Evolutionary conservation across 2,113 vertebrate species (phyloP).

Genomic region (Bubo blakistoni): DNA sequence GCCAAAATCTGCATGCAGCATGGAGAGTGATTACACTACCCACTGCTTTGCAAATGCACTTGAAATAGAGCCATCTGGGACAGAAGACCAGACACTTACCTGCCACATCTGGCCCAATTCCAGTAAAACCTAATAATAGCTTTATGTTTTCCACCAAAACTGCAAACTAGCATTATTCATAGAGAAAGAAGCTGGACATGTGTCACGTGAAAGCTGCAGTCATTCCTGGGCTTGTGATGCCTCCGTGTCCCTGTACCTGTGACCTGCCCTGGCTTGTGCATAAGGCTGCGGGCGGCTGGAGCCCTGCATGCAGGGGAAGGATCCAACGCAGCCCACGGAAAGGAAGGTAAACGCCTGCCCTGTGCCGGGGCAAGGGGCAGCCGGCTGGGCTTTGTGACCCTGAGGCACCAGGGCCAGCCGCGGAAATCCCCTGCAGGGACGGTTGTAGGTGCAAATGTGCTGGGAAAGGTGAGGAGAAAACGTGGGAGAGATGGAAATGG

Average conservation of each 20-base stretch:
- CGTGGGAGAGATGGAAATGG: not conserved
- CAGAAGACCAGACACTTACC: not conserved
- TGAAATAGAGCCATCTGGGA: not conserved
- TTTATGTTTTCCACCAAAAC: not conserved
- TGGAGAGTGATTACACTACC: not conserved
- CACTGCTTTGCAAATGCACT: not conserved
- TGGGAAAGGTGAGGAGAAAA: not conserved
- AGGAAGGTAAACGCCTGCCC: not conserved
- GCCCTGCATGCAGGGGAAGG: not conserved
- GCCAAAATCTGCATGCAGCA: not conserved
- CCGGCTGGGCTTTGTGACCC: not conserved
- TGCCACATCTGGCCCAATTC: not conserved
- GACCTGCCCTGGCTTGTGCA: not conserved
- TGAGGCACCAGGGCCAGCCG: not conserved
- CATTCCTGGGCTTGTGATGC: not conserved
- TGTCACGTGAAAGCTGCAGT: not conserved
- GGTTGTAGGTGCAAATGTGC: not conserved
- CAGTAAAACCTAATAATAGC: not conserved
- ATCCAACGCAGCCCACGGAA: not conserved
- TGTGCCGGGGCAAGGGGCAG: not conserved
- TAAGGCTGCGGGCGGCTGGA: accelerated
- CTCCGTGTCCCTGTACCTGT: not conserved
- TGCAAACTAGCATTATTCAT: not conserved
- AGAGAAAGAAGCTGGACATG: not conserved
- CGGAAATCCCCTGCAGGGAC: not conserved